Evolutionary conservation across 2,888 invertebrate genomes (phyloP), one percentile per base, ranked within the genome.

Genomic region (Parnassius apollo): DNA sequence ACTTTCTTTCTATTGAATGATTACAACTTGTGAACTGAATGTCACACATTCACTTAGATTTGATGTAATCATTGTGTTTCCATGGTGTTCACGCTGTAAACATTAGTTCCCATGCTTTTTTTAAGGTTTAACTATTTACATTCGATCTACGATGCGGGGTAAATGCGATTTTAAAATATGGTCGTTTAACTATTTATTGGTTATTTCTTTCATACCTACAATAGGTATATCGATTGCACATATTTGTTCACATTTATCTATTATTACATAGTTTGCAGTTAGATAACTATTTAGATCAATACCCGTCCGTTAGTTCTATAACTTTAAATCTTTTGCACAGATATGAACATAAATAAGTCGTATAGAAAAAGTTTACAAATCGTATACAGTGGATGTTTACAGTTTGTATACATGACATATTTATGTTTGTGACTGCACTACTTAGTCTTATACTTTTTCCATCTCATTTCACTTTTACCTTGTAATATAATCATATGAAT

Each of bases 291-390:
- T 71, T 85, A 81, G 80, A 78, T 87, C 83, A 79, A 75, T 74
- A 81, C 88, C 88, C 88, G 88, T 89, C 88, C 88, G 85, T 76
- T 86, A 88, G 83, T 67, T 78, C 78, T 84, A 75, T 68, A 67
- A 68, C 67, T 62, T 13, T 61, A n/a, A 44, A 42, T 57, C 62
- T 58, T 44, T 65, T 58, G 68, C 69, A 59, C 59, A 57, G 53
- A 13, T 13, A 42, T 61, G 62, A 69, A 68, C 66, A 64, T 69
- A 61, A 71, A 68, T 62, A 53, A 42, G 67, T 35, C 35, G 35
- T 35, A 35, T 4, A 69, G 67, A 54, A 45, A 9, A 12, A 22
- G 2, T 11, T 11, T 18, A 8, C 42, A 11, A 10, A 18, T 10
- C 9, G 10, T 42, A 9, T 42, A 54, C n/a, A 42, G 3, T 9